Base-by-base conservation (phyloP, 2,888 invertebrate genomes). In the Elegia similella region DNA sequence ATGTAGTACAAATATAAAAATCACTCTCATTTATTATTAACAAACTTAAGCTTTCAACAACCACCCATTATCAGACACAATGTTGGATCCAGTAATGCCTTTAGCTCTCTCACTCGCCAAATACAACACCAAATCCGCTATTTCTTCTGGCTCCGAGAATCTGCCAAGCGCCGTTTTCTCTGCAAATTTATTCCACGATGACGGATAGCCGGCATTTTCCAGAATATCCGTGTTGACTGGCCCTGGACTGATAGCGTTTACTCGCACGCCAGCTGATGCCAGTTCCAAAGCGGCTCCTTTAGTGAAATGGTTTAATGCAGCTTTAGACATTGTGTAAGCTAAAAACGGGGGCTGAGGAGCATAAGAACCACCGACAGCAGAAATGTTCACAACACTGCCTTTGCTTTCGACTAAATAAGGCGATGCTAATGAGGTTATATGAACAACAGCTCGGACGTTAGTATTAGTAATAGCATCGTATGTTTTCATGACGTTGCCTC, bases 281-380 rank as follows among this genome's bases (percentile, higher is more conserved):
- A 67, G 17, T 54, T 68, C 66, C 43, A 53, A 10, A 15, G 63
- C 95, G 7, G 93, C 82, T 70, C 95, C 94, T 62, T 93, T 84
- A 0, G 96, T 96, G 63, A 96, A 92, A 69, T 95, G 95, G 79
- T 96, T 95, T 7, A 96, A 67, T 2, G 95, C 70, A 13, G 69
- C 66, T 56, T 69, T 75, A 1, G 66, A 61, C 3, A 62, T 42
- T 7, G 56, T 57, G 43, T 70, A 72, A 1, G 63, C 47, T 17
- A 62, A 43, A 30, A 59, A 54, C 1, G 32, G 2, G 17, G 57
- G 42, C 12, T 30, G 55, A 12, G 16, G 6, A 1, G 52, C 7
- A n/a, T 52, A 53, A 6, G 23, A 55, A 3, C 63, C 62, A n/a
- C 34, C 60, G 7, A 67, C 50, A 47, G 70, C 67, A 0, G 70